Base-by-base conservation (phyloP, 2,113 vertebrate species). In the Mesoclemmys tuberculata region DNA sequence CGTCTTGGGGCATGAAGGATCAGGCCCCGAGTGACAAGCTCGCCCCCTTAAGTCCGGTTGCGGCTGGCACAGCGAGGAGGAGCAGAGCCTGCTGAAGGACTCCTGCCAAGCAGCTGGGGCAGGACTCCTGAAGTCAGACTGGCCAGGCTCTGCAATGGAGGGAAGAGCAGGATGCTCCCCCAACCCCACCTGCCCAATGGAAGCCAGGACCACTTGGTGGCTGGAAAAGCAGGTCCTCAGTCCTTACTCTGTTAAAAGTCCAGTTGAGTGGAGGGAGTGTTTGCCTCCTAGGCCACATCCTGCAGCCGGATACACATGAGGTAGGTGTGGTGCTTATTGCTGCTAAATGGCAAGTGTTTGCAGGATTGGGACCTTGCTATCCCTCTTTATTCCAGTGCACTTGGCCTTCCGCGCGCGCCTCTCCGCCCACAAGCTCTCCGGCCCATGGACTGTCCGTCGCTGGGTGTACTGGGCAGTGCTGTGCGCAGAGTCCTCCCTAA, bases 281-380 rank as follows among this genome's bases (percentile, higher is more conserved):
- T 74, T 79, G 38, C 26, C 35, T 64, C 77, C 77, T 5, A 55
- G 82, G 85, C 52, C 92, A 80, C 41, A 38, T 87, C 87, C 79
- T 80, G 56, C 48, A 90, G 78, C 51, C 16, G 80, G 92, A 46
- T 46, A 92, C 46, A 24, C 21, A 31, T n/a, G 29, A n/a, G 19
- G 31, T 35, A 51, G 31, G 78, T 10, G 31, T 49, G 5, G 54
- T 0, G 41, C 46, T 58, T 71, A 68, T 27, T 82, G 22, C 64
- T 38, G 64, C n/a, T 22, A 38, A 71, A 8, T 16, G 31, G 11
- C 1, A 26, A 52, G 3, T 29, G 68, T 71, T 68, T 41, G 75
- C 75, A 24, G 9, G 77, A 81, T 0, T 29, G 74, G 44, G 18
- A 71, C 4, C 1, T 14, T 0, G 3, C 9, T 4, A 46, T 2